phyloP scores from a whole-genome alignment of 2,888 invertebrate species.

The Ptychoptera albimana region DNA sequence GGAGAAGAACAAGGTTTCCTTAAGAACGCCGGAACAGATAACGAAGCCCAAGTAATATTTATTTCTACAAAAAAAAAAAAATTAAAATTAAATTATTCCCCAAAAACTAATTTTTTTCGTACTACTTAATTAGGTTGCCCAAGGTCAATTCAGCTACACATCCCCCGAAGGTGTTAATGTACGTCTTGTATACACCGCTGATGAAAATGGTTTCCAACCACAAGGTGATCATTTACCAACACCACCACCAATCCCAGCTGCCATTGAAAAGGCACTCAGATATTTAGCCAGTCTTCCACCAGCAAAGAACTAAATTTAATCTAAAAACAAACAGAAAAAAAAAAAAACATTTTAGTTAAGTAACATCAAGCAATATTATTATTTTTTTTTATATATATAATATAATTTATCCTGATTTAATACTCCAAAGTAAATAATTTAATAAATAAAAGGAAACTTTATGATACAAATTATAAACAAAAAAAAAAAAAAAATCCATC shows the following conservation, averaged over 20 bases:
- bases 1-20: conserved; percentile 43
- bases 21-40: conserved; percentile 39
- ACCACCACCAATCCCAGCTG: conserved; percentile 1
- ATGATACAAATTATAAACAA: too few species aligned
- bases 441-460: too few species aligned
- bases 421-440: too few species aligned
- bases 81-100: not conserved
- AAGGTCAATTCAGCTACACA: not conserved
- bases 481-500: too few species aligned
- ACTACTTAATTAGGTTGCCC: conserved; percentile 20
- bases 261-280: not conserved
- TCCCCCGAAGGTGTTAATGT: not conserved
- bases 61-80: not conserved
- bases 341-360: too few species aligned
- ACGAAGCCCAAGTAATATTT: conserved; percentile 18
- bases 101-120: conserved; percentile 1
- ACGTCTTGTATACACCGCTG: not conserved
- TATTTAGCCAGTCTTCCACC: not conserved
- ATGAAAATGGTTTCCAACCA: conserved; percentile 3
- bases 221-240: not conserved
- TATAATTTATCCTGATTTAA: too few species aligned
- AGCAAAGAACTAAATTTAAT: conserved; percentile 18
- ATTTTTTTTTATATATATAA: too few species aligned
- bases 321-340: too few species aligned
- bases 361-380: too few species aligned